phyloP scores from a whole-genome alignment of 2,797 vertebrate genomes.

The Aplochiton taeniatus region DNA sequence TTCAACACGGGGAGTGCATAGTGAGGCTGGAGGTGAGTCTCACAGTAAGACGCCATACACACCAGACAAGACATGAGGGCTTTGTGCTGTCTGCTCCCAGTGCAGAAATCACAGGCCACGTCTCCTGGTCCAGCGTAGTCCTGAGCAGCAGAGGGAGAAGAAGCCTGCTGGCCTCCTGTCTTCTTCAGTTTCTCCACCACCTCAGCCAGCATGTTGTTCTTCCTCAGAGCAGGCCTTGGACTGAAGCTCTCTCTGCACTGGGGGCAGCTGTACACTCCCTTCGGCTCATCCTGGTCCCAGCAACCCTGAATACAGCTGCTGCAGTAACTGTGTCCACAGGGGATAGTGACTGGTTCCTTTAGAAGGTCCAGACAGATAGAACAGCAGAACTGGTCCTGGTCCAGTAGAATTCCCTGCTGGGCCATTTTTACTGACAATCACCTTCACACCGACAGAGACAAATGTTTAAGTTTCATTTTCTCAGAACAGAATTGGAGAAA shows the following conservation, averaged over 20 bases:
- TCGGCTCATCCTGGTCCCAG: too few relatives aligned
- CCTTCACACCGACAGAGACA: not conserved
- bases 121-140: too few relatives aligned
- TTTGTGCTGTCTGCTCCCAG: too few relatives aligned
- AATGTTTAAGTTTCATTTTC: not conserved
- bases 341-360: not conserved
- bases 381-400: slow-evolving; percentile 16
- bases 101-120: too few relatives aligned
- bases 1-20: too few relatives aligned
- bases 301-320: too few relatives aligned
- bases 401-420: not conserved
- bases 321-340: too few relatives aligned
- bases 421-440: slow-evolving; percentile 22
- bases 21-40: too few relatives aligned
- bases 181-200: slow-evolving; percentile 14
- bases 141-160: too few relatives aligned
- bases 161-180: not conserved
- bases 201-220: slow-evolving; percentile 41
- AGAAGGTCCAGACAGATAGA: slow-evolving; percentile 24
- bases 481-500: slow-evolving; percentile 11
- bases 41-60: not conserved
- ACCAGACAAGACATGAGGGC: not conserved
- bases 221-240: too few relatives aligned
- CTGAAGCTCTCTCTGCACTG: too few relatives aligned
- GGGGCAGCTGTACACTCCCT: too few relatives aligned